Evolutionary conservation across 2,113 vertebrate genomes (phyloP).

Genomic region (Mola mola): DNA sequence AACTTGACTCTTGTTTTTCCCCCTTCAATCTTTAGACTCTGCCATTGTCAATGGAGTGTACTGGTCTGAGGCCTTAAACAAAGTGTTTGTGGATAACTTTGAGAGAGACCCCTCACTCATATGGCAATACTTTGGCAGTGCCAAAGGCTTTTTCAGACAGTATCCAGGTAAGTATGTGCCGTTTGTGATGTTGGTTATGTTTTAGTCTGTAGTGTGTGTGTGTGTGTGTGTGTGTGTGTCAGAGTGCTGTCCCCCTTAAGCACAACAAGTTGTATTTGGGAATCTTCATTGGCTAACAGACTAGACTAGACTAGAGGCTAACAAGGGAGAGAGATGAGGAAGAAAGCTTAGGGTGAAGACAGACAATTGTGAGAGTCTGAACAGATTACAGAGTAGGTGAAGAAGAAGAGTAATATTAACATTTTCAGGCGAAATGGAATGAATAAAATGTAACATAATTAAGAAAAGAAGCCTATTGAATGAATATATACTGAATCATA

Average conservation of each 20-base stretch:
- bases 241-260: conserved; percentile 48
- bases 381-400: conserved; percentile 18
- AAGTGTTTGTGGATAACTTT: conserved; percentile 98
- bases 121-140: conserved; percentile 99
- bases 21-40: conserved; percentile 82
- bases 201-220: not conserved
- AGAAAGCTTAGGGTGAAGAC: not conserved
- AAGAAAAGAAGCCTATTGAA: conserved; percentile 2
- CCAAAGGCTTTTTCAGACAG: conserved; percentile 98
- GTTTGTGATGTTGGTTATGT: not conserved
- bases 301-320: conserved; percentile 23
- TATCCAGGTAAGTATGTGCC: conserved; percentile 89
- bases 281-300: conserved; percentile 49
- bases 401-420: conserved; percentile 16
- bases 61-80: conserved; percentile 99
- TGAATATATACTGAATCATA: not conserved
- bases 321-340: not conserved
- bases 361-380: conserved; percentile 14
- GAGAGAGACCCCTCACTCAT: conserved; percentile 96
- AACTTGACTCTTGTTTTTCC: too few species aligned
- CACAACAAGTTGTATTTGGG: conserved; percentile 15
- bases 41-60: conserved; percentile 97
- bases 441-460: conserved; percentile 2
- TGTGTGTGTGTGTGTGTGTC: conserved; percentile 33
- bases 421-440: conserved; percentile 20